These are phyloP conservation scores for Passer domesticus DNA, from an alignment of 2,113 vertebrate genomes.

Conservation along the genomic window DNA sequence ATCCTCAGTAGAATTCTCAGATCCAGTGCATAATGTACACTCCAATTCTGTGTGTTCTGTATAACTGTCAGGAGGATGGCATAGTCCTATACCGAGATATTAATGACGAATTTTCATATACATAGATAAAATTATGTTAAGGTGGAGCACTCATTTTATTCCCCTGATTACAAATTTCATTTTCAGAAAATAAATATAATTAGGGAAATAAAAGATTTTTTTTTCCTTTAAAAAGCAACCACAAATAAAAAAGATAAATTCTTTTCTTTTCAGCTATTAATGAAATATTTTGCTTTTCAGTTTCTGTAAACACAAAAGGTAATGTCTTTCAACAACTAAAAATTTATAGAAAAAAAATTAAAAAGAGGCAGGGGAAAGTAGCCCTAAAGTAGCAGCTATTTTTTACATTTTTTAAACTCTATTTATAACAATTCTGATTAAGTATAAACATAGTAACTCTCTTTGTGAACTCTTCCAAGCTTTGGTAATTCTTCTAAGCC, in stretches of 20 bases:
- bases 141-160: not conserved
- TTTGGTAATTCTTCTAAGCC: not conserved
- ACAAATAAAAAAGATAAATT: not conserved
- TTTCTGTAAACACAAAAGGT: not conserved
- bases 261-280: not conserved
- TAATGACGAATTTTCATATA: not conserved
- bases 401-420: not conserved
- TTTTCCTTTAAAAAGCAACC: not conserved
- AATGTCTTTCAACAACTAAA: not conserved
- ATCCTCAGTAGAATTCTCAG: not conserved
- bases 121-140: not conserved
- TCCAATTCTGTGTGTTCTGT: not conserved
- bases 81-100: not conserved
- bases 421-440: not conserved
- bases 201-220: not conserved
- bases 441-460: not conserved
- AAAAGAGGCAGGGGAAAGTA: accelerated
- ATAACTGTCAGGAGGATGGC: not conserved
- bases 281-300: not conserved
- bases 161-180: not conserved
- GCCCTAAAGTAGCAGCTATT: not conserved
- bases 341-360: not conserved
- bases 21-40: not conserved
- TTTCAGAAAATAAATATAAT: not conserved
- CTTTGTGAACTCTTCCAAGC: not conserved